phyloP scores from a whole-genome alignment of 2,888 invertebrate genomes.

The Eristalis tenax region DNA sequence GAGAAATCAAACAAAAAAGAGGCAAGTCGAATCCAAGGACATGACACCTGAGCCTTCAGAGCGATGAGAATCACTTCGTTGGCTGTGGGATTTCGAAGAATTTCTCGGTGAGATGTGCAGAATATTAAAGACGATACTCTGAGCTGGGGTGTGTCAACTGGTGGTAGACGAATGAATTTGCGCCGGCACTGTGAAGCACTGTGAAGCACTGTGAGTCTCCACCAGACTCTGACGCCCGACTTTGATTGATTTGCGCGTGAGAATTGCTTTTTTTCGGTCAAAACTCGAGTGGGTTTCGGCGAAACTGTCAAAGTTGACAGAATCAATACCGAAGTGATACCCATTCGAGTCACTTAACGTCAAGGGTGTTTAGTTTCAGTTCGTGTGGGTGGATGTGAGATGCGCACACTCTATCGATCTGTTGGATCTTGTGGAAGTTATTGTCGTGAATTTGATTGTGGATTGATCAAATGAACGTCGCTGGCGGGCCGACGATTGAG shows the following conservation, averaged over 20 bases:
- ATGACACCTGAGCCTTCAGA: slow-evolving; percentile 28
- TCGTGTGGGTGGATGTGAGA: background rate
- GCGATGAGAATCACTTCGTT: background rate
- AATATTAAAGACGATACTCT: slow-evolving; percentile 20
- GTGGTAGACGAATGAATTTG: background rate
- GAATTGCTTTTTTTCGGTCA: background rate
- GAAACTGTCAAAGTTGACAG: background rate
- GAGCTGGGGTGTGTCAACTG: slow-evolving; percentile 26
- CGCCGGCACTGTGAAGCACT: background rate
- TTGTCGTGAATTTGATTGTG: background rate
- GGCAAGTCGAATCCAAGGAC: slow-evolving; percentile 57
- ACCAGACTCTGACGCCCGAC: background rate
- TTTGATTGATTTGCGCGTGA: slow-evolving; percentile 7
- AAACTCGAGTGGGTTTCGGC: background rate
- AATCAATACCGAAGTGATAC: background rate
- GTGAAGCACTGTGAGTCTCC: no score
- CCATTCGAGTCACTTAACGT: background rate
- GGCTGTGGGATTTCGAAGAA: slow-evolving; percentile 25
- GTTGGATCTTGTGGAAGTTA: no score
- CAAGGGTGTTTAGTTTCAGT: background rate
- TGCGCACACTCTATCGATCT: background rate
- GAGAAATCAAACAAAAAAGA: background rate
- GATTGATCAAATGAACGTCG: background rate
- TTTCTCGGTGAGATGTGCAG: slow-evolving; percentile 1
- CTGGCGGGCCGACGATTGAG: no score